Percentiles rank a stretch among this genome's conserved stretches.
Evolutionary conservation across 2,888 invertebrate species (phyloP).

Genomic region (Mesorhabditis belari): DNA sequence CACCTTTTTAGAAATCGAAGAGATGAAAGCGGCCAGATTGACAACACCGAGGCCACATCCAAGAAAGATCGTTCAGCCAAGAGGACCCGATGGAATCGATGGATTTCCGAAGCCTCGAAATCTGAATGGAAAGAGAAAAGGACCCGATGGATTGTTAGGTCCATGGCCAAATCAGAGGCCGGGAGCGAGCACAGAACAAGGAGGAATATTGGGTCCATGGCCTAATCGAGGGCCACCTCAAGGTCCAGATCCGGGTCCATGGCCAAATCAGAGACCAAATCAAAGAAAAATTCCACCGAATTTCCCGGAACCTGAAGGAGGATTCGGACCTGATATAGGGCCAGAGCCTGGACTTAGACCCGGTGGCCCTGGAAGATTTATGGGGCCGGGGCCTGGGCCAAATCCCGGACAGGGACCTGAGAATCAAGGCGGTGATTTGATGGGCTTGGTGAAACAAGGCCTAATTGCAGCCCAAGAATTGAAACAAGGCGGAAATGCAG

Average conservation of each 20-base stretch:
- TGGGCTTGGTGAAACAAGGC: constrained; percentile 29
- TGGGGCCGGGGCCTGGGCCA: constrained; percentile 3
- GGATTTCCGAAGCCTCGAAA: too few species aligned
- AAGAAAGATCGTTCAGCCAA: background rate
- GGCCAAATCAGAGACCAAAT: too few species aligned
- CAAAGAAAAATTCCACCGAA: background rate
- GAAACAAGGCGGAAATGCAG: constrained; percentile 8
- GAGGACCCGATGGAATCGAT: background rate
- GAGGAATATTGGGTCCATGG: too few species aligned
- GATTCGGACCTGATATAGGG: background rate
- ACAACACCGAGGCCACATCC: background rate
- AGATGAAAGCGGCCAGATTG: background rate
- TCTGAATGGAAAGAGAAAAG: too few species aligned
- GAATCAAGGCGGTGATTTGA: constrained; percentile 15
- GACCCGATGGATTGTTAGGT: background rate
- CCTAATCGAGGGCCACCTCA: too few species aligned
- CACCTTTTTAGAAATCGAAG: background rate
- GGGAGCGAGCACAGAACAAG: too few species aligned
- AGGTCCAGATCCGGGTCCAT: too few species aligned
- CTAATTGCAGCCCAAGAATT: constrained; percentile 24
- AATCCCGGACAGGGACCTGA: background rate
- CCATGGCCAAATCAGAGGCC: too few species aligned
- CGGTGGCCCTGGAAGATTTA: too few species aligned
- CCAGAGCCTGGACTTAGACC: constrained; percentile 3
- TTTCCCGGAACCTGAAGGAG: background rate